These are phyloP conservation scores for Anhinga rufa DNA, from an alignment of 2,113 vertebrate genomes.

Conservation along the genomic window DNA sequence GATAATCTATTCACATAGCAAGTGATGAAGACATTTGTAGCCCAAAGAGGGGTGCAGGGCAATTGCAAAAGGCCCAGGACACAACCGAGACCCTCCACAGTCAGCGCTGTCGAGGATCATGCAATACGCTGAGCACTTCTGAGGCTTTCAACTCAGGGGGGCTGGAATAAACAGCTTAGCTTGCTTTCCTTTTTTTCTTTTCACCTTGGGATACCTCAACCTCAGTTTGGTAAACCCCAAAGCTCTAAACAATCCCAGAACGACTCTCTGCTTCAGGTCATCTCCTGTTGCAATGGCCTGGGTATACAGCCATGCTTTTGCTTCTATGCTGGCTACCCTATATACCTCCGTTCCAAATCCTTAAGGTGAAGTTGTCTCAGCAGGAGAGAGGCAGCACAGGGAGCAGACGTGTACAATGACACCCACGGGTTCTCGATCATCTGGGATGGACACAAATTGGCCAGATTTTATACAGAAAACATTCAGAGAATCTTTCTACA, in stretches of 20 bases:
- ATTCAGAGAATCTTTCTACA: background rate
- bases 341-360: background rate
- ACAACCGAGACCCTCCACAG: background rate
- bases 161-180: background rate
- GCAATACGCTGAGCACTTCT: background rate
- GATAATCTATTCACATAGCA: too few relatives aligned
- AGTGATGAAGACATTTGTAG: background rate
- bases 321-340: too few relatives aligned
- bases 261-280: background rate
- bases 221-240: background rate
- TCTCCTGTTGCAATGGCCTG: background rate
- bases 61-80: background rate
- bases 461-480: background rate
- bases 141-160: background rate
- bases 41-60: background rate
- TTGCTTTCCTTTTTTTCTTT: background rate
- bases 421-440: rapidly evolving
- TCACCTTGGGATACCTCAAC: background rate
- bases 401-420: background rate
- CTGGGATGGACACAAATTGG: rapidly evolving
- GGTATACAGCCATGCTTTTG: background rate
- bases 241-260: background rate
- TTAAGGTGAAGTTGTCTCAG: background rate
- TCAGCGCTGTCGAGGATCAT: too few relatives aligned
- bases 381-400: background rate